These are phyloP conservation scores for Erithacus rubecula DNA, from an alignment of 2,797 vertebrate genomes.

Conservation along the genomic window DNA sequence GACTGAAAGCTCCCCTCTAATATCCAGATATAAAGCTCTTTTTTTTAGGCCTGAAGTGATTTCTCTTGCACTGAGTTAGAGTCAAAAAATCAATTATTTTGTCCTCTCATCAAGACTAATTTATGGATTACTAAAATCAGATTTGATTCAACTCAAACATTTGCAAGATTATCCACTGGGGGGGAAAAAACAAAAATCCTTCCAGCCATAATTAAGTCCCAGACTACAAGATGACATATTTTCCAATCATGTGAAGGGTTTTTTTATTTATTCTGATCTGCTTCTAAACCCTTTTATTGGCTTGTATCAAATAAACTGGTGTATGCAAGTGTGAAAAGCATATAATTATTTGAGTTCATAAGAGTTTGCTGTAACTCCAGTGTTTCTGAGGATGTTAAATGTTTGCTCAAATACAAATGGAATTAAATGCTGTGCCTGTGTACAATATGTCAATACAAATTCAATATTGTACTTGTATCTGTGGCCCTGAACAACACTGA, in stretches of 20 bases:
- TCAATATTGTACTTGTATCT: background rate
- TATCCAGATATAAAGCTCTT: background rate
- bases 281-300: background rate
- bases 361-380: background rate
- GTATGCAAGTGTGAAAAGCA: background rate
- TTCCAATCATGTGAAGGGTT: background rate
- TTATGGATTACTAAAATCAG: slow-evolving; percentile 30
- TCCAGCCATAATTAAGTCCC: background rate
- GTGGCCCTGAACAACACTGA: background rate
- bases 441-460: background rate
- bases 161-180: background rate
- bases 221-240: background rate
- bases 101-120: slow-evolving; percentile 3
- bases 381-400: background rate
- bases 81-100: slow-evolving; percentile 1
- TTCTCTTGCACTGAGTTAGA: background rate
- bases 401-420: background rate
- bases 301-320: background rate
- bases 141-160: slow-evolving; percentile 8
- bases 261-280: background rate
- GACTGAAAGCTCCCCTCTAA: background rate
- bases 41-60: background rate
- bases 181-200: background rate
- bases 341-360: too few species aligned
- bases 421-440: background rate